A percentile compares a stretch with the other conserved stretches of the same genome.
These are phyloP conservation scores for Scomber colias DNA, from an alignment of 2,113 vertebrate species.

Conservation along the genomic window DNA sequence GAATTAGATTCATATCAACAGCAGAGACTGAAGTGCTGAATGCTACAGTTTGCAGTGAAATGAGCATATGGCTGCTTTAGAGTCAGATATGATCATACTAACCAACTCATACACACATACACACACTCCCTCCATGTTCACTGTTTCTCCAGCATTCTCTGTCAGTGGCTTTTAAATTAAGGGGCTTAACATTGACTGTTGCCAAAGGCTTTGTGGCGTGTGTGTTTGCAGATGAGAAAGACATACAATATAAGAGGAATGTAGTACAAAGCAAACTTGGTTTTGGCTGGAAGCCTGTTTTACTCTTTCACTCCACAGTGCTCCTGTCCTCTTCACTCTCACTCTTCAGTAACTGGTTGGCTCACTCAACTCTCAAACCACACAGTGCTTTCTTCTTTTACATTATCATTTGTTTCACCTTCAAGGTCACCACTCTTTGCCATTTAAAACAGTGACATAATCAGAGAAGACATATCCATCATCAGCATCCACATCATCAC, in stretches of 20 bases:
- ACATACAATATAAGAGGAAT: constrained; percentile 4
- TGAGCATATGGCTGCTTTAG: not conserved
- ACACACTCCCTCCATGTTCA: not conserved
- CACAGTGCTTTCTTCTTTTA: not conserved
- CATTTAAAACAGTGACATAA: constrained; percentile 8
- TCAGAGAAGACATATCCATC: constrained; percentile 11
- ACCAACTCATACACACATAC: too few species aligned
- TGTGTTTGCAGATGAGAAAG: constrained; percentile 26
- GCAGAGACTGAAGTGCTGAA: not conserved
- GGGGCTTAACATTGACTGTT: constrained; percentile 25
- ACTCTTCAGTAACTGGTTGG: not conserved
- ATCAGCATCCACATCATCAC: constrained; percentile 19
- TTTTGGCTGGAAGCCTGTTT: constrained; percentile 20
- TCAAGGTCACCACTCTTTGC: not conserved
- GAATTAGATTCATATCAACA: not conserved
- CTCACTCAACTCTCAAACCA: not conserved
- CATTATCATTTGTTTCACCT: constrained; percentile 5
- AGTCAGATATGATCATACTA: not conserved
- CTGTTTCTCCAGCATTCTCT: not conserved
- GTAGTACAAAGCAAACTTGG: constrained; percentile 7
- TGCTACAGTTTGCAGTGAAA: constrained; percentile 5
- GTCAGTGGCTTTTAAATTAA: constrained; percentile 39
- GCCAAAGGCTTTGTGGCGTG: constrained; percentile 1
- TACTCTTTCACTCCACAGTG: constrained; percentile 2
- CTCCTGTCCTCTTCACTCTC: not conserved